These are phyloP conservation scores for Rhineura floridana DNA, from an alignment of 2,113 vertebrate genomes.

Conservation along the genomic window DNA sequence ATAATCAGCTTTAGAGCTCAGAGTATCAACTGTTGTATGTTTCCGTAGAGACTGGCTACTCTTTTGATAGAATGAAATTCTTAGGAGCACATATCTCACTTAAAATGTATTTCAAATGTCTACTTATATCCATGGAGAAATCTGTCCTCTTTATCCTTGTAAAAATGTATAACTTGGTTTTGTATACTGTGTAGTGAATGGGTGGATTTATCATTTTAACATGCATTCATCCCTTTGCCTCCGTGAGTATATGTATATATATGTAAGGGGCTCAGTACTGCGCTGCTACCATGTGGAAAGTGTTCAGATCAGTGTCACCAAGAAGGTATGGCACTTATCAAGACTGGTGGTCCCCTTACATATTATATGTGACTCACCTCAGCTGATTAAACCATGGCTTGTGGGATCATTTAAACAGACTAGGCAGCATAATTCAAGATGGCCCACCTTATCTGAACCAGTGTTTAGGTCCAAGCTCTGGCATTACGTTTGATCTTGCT, in stretches of 20 bases:
- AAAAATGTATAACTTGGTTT: not conserved
- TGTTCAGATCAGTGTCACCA: not conserved
- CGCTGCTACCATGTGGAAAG: not conserved
- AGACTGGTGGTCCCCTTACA: not conserved
- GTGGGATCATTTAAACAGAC: not conserved
- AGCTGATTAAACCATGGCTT: not conserved
- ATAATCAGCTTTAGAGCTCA: slow-evolving; percentile 52
- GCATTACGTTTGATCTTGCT: not conserved
- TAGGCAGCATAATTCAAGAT: not conserved
- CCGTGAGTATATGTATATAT: not conserved
- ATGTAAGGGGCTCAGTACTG: not conserved
- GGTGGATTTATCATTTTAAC: not conserved
- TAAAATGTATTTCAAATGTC: slow-evolving; percentile 38
- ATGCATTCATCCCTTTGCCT: not conserved
- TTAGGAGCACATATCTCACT: slow-evolving; percentile 45
- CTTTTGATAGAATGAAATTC: slow-evolving; percentile 38
- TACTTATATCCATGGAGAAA: not conserved
- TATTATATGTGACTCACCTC: not conserved
- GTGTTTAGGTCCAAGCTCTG: not conserved
- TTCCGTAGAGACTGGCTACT: slow-evolving; percentile 36
- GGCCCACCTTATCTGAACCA: not conserved
- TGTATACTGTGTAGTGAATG: not conserved
- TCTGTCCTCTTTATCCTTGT: not conserved
- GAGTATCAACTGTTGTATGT: slow-evolving; percentile 15
- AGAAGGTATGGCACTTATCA: not conserved